Conservation (phyloP, 2,113 vertebrate species). For the Pterocles gutturalis region DNA sequence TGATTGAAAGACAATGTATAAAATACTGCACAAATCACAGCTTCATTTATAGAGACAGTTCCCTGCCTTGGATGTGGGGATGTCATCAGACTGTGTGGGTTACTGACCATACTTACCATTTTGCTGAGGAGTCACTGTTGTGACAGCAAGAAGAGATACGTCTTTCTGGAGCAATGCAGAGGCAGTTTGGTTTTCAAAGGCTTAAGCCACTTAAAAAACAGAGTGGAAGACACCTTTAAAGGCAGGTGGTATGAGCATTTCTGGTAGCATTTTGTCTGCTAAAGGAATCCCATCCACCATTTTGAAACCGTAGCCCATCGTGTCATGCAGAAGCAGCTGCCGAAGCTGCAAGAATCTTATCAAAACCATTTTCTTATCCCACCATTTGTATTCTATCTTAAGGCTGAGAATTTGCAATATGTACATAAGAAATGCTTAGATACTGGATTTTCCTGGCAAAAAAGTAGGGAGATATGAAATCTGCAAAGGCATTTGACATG, state of each 20-base stretch:
- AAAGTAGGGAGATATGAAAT: constrained; percentile 13
- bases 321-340: neutral
- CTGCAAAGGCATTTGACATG: constrained; percentile 17
- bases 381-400: neutral
- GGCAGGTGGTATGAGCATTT: neutral
- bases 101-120: neutral
- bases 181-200: neutral
- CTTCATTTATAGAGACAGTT: neutral
- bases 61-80: neutral
- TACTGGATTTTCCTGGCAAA: neutral
- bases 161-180: neutral
- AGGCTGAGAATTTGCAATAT: neutral
- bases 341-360: neutral
- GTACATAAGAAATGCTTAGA: neutral
- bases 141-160: neutral
- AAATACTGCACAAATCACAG: neutral
- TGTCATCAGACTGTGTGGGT: neutral
- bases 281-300: neutral
- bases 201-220: neutral
- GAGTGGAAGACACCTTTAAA: neutral
- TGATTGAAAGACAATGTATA: neutral
- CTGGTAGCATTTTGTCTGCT: neutral
- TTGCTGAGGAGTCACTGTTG: neutral
- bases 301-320: neutral
- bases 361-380: neutral